Evolutionary conservation across 2,113 vertebrate genomes (phyloP).

Genomic region (Proteles cristata): DNA sequence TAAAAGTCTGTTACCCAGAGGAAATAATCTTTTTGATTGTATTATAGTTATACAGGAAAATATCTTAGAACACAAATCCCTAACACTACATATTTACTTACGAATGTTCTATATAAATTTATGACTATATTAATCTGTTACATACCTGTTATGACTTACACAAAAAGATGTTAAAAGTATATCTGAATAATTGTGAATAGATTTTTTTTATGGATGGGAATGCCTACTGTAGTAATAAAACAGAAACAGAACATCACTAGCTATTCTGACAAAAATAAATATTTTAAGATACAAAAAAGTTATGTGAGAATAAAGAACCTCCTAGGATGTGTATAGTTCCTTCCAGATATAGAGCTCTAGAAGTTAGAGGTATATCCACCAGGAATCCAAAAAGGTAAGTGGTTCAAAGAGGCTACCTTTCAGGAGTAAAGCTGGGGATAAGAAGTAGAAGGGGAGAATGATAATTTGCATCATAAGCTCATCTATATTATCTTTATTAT

Average conservation of each 20-base stretch:
- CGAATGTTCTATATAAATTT: slow-evolving; percentile 13
- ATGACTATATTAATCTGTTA: slow-evolving; percentile 10
- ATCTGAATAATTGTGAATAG: slow-evolving; percentile 23
- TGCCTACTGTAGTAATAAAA: slow-evolving; percentile 33
- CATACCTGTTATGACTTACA: neutral
- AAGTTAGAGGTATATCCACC: neutral
- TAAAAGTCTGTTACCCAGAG: slow-evolving; percentile 1
- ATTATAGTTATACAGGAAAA: neutral
- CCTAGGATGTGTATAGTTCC: neutral
- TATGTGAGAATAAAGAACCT: neutral
- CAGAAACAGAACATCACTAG: slow-evolving; percentile 29
- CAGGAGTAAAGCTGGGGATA: neutral
- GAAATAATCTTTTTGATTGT: neutral
- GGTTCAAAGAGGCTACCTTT: neutral
- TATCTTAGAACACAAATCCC: slow-evolving; percentile 6
- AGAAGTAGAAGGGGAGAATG: neutral
- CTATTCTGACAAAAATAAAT: slow-evolving; percentile 39
- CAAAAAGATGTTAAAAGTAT: slow-evolving; percentile 18
- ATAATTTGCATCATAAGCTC: neutral
- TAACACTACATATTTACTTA: slow-evolving; percentile 1
- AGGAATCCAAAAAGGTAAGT: neutral
- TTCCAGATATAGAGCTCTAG: neutral
- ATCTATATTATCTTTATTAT: neutral
- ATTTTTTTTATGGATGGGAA: neutral
- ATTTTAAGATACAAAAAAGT: neutral